Evolutionary conservation across 2,888 invertebrate genomes (phyloP).

Genomic region (Philhelius pedissequus): DNA sequence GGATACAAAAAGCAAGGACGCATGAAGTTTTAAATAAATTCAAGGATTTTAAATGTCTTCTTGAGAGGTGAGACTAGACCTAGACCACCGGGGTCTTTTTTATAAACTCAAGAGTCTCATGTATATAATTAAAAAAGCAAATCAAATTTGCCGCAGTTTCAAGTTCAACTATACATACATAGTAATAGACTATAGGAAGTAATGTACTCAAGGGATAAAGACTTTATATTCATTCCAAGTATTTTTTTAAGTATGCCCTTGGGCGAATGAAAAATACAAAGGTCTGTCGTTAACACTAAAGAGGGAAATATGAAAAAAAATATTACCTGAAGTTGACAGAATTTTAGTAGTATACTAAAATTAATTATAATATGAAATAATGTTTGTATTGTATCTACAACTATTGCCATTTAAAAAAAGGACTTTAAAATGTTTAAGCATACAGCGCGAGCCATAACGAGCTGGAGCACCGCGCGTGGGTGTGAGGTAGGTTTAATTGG

Average conservation of each 20-base stretch:
- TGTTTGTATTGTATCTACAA: too few relatives aligned
- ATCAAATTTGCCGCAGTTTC: neutral
- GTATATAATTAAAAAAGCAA: neutral
- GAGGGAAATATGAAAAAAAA: too few relatives aligned
- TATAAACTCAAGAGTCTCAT: neutral
- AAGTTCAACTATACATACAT: neutral
- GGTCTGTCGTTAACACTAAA: neutral
- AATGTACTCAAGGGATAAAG: neutral
- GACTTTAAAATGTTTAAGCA: too few relatives aligned
- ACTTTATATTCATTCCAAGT: neutral
- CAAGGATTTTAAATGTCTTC: conserved; percentile 3
- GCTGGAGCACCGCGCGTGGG: too few relatives aligned
- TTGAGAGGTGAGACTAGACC: neutral
- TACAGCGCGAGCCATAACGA: too few relatives aligned
- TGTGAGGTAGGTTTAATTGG: too few relatives aligned
- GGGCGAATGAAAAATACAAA: neutral
- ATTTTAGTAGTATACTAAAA: too few relatives aligned
- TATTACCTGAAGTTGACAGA: too few relatives aligned
- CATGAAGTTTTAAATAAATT: neutral
- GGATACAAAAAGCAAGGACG: neutral
- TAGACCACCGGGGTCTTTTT: neutral
- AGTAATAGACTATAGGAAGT: neutral
- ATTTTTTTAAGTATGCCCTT: neutral
- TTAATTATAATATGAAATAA: too few relatives aligned
- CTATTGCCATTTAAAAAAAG: too few relatives aligned